Evolutionary conservation across 1,140 invertebrate species (phyloP).

Genomic region (Hydropsyche tenuis): DNA sequence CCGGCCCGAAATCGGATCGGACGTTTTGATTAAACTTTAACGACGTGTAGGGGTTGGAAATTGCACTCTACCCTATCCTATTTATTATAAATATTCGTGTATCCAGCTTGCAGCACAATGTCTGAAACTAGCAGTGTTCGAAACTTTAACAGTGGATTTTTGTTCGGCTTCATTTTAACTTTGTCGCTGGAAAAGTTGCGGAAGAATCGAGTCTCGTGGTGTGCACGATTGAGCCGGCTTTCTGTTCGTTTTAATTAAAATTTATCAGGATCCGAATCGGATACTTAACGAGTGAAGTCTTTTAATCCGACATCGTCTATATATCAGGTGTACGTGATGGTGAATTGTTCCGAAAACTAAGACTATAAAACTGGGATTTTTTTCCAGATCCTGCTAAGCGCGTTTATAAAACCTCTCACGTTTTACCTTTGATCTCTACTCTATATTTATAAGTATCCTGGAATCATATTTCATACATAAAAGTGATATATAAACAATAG

Average conservation of each 20-base stretch:
- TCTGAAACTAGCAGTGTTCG: neutral
- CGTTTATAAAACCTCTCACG: constrained; percentile 20
- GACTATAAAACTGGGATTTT: constrained; percentile 28
- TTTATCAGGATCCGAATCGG: neutral
- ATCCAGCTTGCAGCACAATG: too few relatives aligned
- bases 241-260: neutral
- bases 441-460: constrained; percentile 15
- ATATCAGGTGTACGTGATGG: neutral
- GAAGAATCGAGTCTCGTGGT: neutral
- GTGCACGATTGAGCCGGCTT: neutral
- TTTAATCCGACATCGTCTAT: constrained; percentile 2
- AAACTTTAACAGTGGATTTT: constrained; percentile 9
- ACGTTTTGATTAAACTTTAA: too few relatives aligned
- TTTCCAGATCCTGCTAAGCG: constrained; percentile 10
- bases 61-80: too few relatives aligned
- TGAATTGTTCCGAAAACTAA: neutral
- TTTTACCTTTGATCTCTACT: constrained; percentile 23
- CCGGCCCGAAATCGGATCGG: too few relatives aligned
- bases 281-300: neutral
- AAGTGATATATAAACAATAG: too few relatives aligned
- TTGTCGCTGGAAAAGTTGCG: constrained; percentile 7
- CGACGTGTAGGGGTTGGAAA: too few relatives aligned
- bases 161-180: constrained; percentile 18
- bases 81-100: too few relatives aligned
- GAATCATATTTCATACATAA: constrained; percentile 12